Percentiles rank a stretch among this genome's conserved stretches.
phyloP scores from a whole-genome alignment of 1,140 invertebrate genomes.

The Hyposmocoma kahamanoa region DNA sequence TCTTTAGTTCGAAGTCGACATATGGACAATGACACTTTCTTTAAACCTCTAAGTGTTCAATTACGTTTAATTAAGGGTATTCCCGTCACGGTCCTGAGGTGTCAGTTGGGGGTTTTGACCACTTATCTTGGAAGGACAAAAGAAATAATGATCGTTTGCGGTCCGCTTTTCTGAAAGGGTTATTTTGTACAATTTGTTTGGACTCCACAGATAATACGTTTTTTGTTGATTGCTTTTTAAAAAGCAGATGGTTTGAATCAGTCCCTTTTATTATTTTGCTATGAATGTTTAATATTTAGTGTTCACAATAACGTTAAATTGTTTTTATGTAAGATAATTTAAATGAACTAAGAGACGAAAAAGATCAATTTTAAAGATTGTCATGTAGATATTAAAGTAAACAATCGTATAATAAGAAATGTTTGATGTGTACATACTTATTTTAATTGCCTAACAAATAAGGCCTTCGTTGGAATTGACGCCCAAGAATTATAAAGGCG shows the following conservation, averaged over 20 bases:
- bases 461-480: slow-evolving; percentile 21
- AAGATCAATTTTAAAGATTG: no score
- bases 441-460: slow-evolving; percentile 51
- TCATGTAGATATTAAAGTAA: no score
- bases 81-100: slow-evolving; percentile 57
- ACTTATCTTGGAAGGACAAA: slow-evolving; percentile 45
- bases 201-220: not conserved
- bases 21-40: slow-evolving; percentile 49
- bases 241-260: slow-evolving; percentile 32
- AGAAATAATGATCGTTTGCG: slow-evolving; percentile 34
- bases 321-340: no score
- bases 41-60: slow-evolving; percentile 49
- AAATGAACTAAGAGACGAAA: no score
- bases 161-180: slow-evolving; percentile 27
- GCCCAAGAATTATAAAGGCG: slow-evolving; percentile 59
- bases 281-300: no score
- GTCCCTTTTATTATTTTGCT: no score
- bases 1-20: slow-evolving; percentile 34
- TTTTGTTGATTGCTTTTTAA: slow-evolving; percentile 21
- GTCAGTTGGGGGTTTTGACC: slow-evolving; percentile 62
- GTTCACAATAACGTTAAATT: no score
- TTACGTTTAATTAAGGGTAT: slow-evolving; percentile 56
- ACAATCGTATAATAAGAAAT: no score
- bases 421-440: not conserved
- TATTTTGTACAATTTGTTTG: slow-evolving; percentile 15